Evolutionary conservation across 2,888 invertebrate genomes (phyloP).

Genomic region (Embidobia sp.): DNA sequence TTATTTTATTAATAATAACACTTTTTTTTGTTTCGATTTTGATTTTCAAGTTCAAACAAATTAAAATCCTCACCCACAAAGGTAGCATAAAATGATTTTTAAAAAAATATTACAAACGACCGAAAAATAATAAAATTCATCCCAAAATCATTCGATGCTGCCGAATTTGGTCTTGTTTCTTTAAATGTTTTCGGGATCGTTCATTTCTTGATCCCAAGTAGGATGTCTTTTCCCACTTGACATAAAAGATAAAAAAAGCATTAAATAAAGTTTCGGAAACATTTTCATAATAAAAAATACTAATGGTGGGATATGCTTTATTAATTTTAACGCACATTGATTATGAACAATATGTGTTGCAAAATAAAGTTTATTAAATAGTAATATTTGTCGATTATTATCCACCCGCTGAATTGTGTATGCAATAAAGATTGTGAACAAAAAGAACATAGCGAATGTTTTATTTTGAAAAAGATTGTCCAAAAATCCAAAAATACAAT

Average conservation of each 20-base stretch:
- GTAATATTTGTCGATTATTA: conserved; percentile 78
- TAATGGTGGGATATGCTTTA: conserved; percentile 40
- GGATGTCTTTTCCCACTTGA: conserved; percentile 68
- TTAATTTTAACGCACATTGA: not conserved
- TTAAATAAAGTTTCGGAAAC: conserved; percentile 65
- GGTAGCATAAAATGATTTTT: conserved; percentile 77
- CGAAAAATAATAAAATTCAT: conserved; percentile 56
- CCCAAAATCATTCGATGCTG: conserved; percentile 76
- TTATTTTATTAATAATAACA: too few species aligned
- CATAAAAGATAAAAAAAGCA: conserved; percentile 62
- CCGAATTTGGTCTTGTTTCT: conserved; percentile 78
- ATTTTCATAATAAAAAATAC: too few species aligned
- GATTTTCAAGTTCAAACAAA: too few species aligned
- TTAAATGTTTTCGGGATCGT: conserved; percentile 77
- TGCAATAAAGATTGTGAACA: not conserved
- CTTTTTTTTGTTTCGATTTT: too few species aligned
- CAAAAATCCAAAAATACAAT: too few species aligned
- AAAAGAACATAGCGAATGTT: too few species aligned
- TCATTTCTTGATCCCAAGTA: conserved; percentile 79
- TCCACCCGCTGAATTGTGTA: conserved; percentile 70
- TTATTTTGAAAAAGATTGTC: too few species aligned
- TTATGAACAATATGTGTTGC: conserved; percentile 66
- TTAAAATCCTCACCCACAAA: conserved; percentile 62
- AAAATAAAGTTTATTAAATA: conserved; percentile 77
- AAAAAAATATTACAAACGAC: too few species aligned